Percentiles rank a stretch among this genome's conserved stretches.
Evolutionary conservation across 2,888 invertebrate genomes (phyloP).

Genomic region (Cryptocheilus praepositus): DNA sequence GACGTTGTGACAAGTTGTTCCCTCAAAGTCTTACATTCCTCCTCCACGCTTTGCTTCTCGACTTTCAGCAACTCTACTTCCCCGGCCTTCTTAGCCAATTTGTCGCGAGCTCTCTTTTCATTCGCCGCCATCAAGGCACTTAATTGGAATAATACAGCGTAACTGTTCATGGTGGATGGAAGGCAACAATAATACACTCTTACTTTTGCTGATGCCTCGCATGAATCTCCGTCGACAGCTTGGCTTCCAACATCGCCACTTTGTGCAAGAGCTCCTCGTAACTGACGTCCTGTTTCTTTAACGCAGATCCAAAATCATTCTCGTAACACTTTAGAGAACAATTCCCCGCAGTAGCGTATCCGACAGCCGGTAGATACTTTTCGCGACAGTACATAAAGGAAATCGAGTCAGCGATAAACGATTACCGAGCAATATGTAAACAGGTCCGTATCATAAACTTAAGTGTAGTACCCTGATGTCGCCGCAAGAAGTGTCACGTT

Average conservation of each 20-base stretch:
- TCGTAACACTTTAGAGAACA: not conserved
- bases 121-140: conserved; percentile 21
- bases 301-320: not conserved
- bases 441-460: not conserved
- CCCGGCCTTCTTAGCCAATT: conserved; percentile 23
- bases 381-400: not conserved
- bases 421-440: not conserved
- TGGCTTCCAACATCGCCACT: not conserved
- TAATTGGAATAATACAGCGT: not conserved
- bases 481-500: conserved; percentile 11
- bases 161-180: not conserved
- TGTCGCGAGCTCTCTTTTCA: conserved; percentile 27
- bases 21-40: conserved; percentile 18
- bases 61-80: conserved; percentile 20
- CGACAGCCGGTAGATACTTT: conserved; percentile 4
- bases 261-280: not conserved
- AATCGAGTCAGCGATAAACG: not conserved
- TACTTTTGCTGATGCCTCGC: conserved; percentile 1
- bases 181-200: not conserved
- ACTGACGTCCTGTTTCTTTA: not conserved
- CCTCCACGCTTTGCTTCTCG: conserved; percentile 17
- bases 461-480: conserved; percentile 1
- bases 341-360: not conserved
- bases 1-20: conserved; percentile 22
- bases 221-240: not conserved